These are phyloP conservation scores for Pyrrhosoma nymphula DNA, from an alignment of 2,888 invertebrate genomes.

Conservation along the genomic window DNA sequence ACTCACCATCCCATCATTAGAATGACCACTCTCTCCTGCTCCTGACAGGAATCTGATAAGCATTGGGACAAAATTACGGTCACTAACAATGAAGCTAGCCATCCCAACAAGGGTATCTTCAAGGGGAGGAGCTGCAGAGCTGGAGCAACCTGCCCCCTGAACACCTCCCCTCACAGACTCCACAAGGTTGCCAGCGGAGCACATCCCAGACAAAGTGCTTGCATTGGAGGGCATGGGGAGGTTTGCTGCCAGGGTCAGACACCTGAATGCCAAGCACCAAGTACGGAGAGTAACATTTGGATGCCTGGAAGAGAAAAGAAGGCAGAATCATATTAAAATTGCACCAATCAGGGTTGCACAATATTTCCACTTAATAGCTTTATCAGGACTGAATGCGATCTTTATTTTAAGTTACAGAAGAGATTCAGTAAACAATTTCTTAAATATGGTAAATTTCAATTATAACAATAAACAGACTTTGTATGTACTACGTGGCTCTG, in stretches of 20 bases:
- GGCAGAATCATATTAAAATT: too few species aligned
- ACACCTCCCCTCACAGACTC: slow-evolving; percentile 43
- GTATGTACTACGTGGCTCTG: too few species aligned
- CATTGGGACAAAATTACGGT: slow-evolving; percentile 84
- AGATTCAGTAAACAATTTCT: too few species aligned
- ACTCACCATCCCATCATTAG: slow-evolving; percentile 70
- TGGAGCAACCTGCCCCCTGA: slow-evolving; percentile 61
- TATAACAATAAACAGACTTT: too few species aligned
- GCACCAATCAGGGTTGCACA: too few species aligned
- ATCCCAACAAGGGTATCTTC: slow-evolving; percentile 79
- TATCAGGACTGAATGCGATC: too few species aligned
- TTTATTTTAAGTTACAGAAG: too few species aligned
- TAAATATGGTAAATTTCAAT: too few species aligned
- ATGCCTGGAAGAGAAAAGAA: slow-evolving; percentile 76
- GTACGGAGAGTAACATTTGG: slow-evolving; percentile 86
- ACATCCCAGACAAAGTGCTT: slow-evolving; percentile 73
- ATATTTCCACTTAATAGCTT: too few species aligned
- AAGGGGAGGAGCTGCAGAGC: slow-evolving; percentile 68
- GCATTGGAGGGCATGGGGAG: slow-evolving; percentile 77
- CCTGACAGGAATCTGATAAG: slow-evolving; percentile 85
- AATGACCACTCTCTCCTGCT: slow-evolving; percentile 80
- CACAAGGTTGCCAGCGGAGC: slow-evolving; percentile 73
- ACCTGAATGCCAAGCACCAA: slow-evolving; percentile 89
- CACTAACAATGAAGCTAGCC: slow-evolving; percentile 83
- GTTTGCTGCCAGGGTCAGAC: slow-evolving; percentile 87